These are phyloP conservation scores for Myodes glareolus DNA, from an alignment of 2,113 vertebrate genomes.

Conservation along the genomic window DNA sequence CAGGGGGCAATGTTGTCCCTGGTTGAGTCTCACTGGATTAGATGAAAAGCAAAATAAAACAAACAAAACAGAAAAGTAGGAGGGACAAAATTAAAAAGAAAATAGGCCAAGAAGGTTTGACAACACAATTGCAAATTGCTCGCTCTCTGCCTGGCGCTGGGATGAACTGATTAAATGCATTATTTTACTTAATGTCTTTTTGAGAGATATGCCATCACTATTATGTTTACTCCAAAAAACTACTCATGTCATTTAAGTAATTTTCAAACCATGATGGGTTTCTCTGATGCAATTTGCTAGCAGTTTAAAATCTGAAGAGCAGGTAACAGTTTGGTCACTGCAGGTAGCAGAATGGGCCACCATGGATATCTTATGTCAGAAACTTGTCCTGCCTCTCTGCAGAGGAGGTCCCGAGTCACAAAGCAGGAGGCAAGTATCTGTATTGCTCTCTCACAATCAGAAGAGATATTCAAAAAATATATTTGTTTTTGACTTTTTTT, in stretches of 20 bases:
- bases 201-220: not conserved
- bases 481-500: not conserved
- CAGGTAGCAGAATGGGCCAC: not conserved
- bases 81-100: not conserved
- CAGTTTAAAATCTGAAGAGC: not conserved
- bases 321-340: not conserved
- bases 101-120: not conserved
- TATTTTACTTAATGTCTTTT: constrained; percentile 13
- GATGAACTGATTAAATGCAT: not conserved
- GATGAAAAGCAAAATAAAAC: not conserved
- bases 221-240: constrained; percentile 24
- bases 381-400: not conserved
- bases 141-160: not conserved
- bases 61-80: not conserved
- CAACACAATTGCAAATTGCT: not conserved
- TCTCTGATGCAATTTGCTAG: not conserved
- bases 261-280: not conserved
- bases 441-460: not conserved
- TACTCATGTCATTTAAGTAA: not conserved
- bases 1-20: not conserved
- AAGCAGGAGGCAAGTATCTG: not conserved
- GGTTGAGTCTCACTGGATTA: not conserved
- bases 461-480: not conserved
- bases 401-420: not conserved
- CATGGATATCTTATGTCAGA: not conserved